phyloP scores from a whole-genome alignment of 2,113 vertebrate species.

The Thunnus maccoyii region DNA sequence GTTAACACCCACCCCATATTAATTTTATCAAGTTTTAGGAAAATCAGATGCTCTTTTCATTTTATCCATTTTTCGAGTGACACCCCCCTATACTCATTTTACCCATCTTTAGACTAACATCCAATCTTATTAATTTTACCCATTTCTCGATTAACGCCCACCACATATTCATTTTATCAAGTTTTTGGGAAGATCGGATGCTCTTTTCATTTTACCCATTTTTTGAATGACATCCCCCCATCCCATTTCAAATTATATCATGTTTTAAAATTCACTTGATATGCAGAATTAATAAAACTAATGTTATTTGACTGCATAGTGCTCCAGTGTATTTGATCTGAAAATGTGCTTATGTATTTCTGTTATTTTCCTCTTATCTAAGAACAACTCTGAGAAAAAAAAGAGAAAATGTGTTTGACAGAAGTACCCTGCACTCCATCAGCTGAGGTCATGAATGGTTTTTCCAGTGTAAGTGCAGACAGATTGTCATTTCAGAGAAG shows the following conservation, averaged over 20 bases:
- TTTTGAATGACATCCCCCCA: not conserved
- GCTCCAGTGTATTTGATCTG: not conserved
- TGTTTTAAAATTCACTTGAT: too few relatives aligned
- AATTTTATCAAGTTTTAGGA: too few relatives aligned
- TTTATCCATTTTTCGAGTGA: too few relatives aligned
- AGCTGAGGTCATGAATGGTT: slow-evolving; percentile 14
- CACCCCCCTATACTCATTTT: too few relatives aligned
- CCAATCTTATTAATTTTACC: too few relatives aligned
- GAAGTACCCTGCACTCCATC: slow-evolving; percentile 1
- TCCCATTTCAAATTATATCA: not conserved
- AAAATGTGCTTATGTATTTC: not conserved
- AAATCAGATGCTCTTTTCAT: too few relatives aligned
- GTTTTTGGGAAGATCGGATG: too few relatives aligned
- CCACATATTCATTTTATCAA: too few relatives aligned
- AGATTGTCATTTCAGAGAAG: slow-evolving; percentile 32
- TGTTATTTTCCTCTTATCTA: not conserved
- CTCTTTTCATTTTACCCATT: too few relatives aligned
- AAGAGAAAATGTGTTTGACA: not conserved
- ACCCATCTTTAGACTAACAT: too few relatives aligned
- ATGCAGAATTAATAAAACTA: not conserved
- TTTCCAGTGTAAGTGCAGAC: slow-evolving; percentile 13
- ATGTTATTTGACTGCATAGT: not conserved
- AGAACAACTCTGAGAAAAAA: not conserved
- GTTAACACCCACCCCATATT: too few relatives aligned
- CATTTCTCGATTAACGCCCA: too few relatives aligned